Evolutionary conservation across 2,797 vertebrate genomes (phyloP), one percentile per base, ranked within the genome.

Genomic region (Mus minutoides): DNA sequence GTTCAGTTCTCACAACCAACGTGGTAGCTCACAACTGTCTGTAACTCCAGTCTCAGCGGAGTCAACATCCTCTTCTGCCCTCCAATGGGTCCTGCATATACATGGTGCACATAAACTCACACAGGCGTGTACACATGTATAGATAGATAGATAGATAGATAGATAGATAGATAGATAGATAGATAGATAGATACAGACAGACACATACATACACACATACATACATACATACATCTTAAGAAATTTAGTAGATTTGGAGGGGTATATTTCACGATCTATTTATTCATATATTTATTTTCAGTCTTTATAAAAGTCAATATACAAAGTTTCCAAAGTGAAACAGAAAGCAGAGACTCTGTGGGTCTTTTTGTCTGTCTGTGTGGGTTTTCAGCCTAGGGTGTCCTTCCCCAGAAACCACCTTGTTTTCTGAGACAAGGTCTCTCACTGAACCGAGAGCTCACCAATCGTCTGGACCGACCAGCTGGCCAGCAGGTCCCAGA

Each of bases 321-420:
- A 93, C 14, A 19, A 88, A 89, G 76, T 84, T 94, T 96, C 78
- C 69, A 73, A 67, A 88, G 76, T 82, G 62, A 94, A 90, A 89
- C 0, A 88, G 56, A 94, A 92, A 56, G 22, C 78, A 52, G 62
- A 92, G n/a, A 82, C 62, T 86, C 13, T 49, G 31, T 34, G 9
- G 16, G 29, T 69, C 62, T n/a, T 34, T 49, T 11, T 29, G 13
- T 77, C 76, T 77, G 43, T 77, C 43, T 54, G 17, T 79, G 7
- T 79, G 19, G 77, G 31, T 34, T 52, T 34, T 79, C 31, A 54
- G 19, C 34, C 34, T 80, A 37, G 52, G 46, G 54, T n/a, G 34
- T 52, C 26, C 19, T 69, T 34, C 46, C 40, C 34, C 13, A 10
- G 22, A 26, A 71, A 14, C 64, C 22, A 71, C 52, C 34, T 71